These are phyloP conservation scores for Apodemia hepburni DNA, from an alignment of 2,888 invertebrate species.

Conservation along the genomic window DNA sequence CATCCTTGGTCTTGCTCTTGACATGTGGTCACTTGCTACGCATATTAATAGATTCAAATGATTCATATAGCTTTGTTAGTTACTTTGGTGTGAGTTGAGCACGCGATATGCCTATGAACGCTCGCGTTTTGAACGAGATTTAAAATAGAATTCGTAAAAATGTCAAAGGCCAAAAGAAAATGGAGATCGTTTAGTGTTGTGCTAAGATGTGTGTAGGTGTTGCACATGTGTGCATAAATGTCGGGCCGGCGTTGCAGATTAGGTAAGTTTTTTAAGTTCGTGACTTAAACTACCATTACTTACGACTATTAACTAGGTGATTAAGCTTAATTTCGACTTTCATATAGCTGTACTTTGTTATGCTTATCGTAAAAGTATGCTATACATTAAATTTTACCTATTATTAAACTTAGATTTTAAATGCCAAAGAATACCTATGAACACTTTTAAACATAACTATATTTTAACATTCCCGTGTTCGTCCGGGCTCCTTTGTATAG, in stretches of 20 bases:
- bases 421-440: too few species aligned
- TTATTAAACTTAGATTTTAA: too few species aligned
- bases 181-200: conserved; percentile 28
- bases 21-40: conserved; percentile 74
- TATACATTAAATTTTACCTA: too few species aligned
- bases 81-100: conserved; percentile 56
- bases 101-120: conserved; percentile 53
- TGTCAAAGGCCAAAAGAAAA: conserved; percentile 26
- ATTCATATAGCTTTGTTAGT: conserved; percentile 60
- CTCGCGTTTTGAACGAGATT: conserved; percentile 31
- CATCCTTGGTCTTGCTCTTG: conserved; percentile 67
- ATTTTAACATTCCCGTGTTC: too few species aligned
- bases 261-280: conserved; percentile 39
- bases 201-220: conserved; percentile 28
- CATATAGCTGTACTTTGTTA: too few species aligned
- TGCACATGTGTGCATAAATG: conserved; percentile 46
- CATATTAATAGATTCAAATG: conserved; percentile 75
- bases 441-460: too few species aligned
- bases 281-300: neutral
- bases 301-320: neutral
- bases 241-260: conserved; percentile 46
- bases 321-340: neutral
- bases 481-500: too few species aligned
- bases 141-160: conserved; percentile 27
- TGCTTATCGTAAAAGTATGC: too few species aligned